Evolutionary conservation across 2,888 invertebrate species (phyloP), one percentile per base, ranked within the genome.

Genomic region (Aphrophora alni): DNA sequence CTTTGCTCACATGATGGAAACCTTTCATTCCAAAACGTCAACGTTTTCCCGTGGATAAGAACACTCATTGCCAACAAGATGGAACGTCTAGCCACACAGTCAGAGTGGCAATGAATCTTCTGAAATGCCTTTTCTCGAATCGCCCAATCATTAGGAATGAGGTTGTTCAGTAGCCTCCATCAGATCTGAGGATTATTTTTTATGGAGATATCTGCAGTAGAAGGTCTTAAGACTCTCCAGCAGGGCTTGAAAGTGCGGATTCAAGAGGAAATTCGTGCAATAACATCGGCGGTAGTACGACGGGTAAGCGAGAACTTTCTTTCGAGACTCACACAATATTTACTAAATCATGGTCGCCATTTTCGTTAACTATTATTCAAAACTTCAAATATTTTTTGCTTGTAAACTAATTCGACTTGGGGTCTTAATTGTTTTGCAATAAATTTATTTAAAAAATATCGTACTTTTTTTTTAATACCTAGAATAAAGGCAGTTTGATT

Each of bases 81-180:
- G 33, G 33, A 33, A 33, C 33, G 10, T 7, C 5, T 33, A 75
- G 51, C 8, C 12, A 17, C 7, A n/a, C 12, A 38, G 38, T n/a
- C n/a, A 28, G 74, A 25, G 74, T 74, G 28, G 33, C 38, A 38
- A 74, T 74, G 74, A 38, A 74, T 7, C 38, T 74, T 74, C 27
- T 74, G 74, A 74, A 38, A 33, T n/a, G 33, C 28, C 74, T 74
- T 74, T 74, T 74, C 38, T n/a, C n/a, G n/a, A n/a, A 74, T 38
- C 12, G 38, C 38, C 38, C 33, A 17, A 74, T 74, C 33, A 74
- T 28, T 74, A 28, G 38, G 74, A 74, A 38, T 74, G 33, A 25
- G 38, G 38, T 21, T 74, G 33, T 74, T 74, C 74, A 74, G n/a
- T 74, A 38, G 28, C 33, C 74, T 74, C 74, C 74, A 74, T 24